These are phyloP conservation scores for Rhincodon typus DNA, from an alignment of 2,797 vertebrate genomes.

Conservation along the genomic window DNA sequence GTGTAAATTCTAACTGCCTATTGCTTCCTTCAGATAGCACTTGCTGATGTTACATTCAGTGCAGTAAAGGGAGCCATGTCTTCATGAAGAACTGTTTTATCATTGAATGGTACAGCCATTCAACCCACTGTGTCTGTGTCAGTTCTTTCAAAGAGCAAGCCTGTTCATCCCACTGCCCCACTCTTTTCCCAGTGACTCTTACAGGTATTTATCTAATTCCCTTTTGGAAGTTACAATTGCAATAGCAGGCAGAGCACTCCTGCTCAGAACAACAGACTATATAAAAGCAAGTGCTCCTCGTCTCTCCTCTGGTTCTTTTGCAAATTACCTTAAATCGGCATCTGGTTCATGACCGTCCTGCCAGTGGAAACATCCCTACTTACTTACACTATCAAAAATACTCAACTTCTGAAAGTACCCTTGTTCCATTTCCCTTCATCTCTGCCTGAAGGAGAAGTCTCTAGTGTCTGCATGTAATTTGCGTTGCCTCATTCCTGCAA, in stretches of 20 bases:
- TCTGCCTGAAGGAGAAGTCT: neutral
- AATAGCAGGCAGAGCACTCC: neutral
- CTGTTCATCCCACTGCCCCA: neutral
- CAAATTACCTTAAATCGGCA: neutral
- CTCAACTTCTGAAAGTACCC: neutral
- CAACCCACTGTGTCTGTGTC: neutral
- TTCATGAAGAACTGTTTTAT: neutral
- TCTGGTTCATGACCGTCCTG: no score
- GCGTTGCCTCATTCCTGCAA: neutral
- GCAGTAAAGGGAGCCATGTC: neutral
- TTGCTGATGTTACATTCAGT: neutral
- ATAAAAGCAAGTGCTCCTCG: neutral
- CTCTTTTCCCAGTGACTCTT: neutral
- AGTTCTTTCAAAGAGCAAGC: neutral
- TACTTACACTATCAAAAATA: neutral
- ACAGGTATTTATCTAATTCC: neutral
- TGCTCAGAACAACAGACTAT: neutral
- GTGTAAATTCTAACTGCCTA: neutral
- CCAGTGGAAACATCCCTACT: neutral
- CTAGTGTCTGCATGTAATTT: neutral
- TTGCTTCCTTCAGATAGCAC: neutral
- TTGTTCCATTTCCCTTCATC: neutral
- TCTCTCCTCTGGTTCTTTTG: neutral
- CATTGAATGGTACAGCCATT: neutral
- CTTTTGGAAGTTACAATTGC: neutral